phyloP scores from a whole-genome alignment of 1,140 invertebrate genomes.

The Grapholita molesta region DNA sequence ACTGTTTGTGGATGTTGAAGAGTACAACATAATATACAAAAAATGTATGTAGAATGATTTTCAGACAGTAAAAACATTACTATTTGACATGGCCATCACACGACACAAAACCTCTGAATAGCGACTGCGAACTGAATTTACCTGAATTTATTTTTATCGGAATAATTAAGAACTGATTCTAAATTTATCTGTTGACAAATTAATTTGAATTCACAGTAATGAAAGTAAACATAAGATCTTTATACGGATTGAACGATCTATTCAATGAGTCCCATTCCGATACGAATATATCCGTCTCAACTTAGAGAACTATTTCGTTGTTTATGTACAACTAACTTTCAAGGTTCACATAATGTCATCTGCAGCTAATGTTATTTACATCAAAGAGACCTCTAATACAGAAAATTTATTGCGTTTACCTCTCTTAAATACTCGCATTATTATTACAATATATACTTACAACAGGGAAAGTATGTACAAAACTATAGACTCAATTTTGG shows the following conservation, averaged over 20 bases:
- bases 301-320: conserved; percentile 30
- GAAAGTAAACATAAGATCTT: not conserved
- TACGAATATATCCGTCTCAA: not conserved
- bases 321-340: conserved; percentile 32
- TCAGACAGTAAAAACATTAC: too few relatives aligned
- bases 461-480: conserved; percentile 74
- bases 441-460: conserved; percentile 69
- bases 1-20: too few relatives aligned
- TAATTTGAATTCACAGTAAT: not conserved
- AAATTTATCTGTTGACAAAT: not conserved
- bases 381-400: conserved; percentile 63
- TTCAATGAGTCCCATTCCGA: conserved; percentile 1
- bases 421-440: conserved; percentile 64
- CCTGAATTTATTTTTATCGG: too few relatives aligned
- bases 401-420: conserved; percentile 70
- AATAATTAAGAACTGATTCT: too few relatives aligned
- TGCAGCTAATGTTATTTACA: conserved; percentile 54
- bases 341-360: conserved; percentile 30
- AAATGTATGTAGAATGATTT: too few relatives aligned
- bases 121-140: too few relatives aligned
- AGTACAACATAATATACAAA: too few relatives aligned
- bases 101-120: too few relatives aligned
- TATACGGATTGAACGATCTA: not conserved
- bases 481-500: conserved; percentile 75
- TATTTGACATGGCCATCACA: too few relatives aligned